phyloP scores from a whole-genome alignment of 2,113 vertebrate species.

The Nannobrachium achirus region DNA sequence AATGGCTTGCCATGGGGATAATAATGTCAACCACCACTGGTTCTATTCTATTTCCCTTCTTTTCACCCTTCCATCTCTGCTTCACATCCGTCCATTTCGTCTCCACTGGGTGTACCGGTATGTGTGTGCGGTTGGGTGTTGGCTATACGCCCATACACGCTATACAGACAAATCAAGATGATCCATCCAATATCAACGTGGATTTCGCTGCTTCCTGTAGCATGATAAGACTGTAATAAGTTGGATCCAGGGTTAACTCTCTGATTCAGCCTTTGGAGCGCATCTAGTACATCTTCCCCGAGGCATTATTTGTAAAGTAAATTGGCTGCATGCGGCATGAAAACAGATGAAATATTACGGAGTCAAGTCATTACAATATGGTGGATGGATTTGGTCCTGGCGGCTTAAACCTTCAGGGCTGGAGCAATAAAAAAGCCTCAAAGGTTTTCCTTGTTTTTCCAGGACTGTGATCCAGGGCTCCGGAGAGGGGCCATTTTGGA shows the following conservation, averaged over 20 bases:
- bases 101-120: no score
- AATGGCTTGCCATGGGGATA: not conserved
- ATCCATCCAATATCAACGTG: not conserved
- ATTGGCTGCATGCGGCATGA: slow-evolving; percentile 15
- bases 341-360: slow-evolving; percentile 11
- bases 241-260: not conserved
- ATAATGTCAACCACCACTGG: not conserved
- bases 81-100: no score
- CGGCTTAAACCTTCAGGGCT: slow-evolving; percentile 29
- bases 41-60: not conserved
- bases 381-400: slow-evolving; percentile 37
- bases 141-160: not conserved
- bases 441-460: slow-evolving; percentile 40
- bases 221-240: not conserved
- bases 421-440: slow-evolving; percentile 26
- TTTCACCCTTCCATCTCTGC: no score
- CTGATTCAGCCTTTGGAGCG: not conserved
- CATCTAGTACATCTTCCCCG: not conserved
- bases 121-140: no score
- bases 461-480: slow-evolving; percentile 27
- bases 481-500: no score
- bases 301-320: slow-evolving; percentile 14
- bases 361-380: slow-evolving; percentile 45
- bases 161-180: not conserved
- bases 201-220: not conserved